Percentiles rank a stretch among this genome's conserved stretches.
phyloP scores from a whole-genome alignment of 2,113 vertebrate species.

The Motacilla tschutschensis region DNA sequence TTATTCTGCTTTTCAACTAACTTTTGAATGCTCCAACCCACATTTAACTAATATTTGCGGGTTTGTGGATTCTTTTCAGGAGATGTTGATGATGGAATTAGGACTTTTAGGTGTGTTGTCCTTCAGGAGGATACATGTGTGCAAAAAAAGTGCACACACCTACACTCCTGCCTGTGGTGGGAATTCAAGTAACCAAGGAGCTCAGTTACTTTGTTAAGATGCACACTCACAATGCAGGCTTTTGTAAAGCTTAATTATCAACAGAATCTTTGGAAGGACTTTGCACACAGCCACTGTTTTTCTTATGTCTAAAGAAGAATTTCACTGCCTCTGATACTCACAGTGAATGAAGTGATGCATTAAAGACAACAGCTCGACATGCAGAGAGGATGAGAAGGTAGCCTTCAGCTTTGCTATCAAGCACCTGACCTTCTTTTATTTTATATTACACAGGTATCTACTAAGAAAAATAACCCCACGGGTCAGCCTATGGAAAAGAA shows the following conservation, averaged over 20 bases:
- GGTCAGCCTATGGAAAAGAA: not conserved
- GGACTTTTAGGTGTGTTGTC: not conserved
- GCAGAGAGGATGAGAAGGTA: not conserved
- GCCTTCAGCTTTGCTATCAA: not conserved
- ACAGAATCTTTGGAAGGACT: not conserved
- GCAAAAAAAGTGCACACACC: not conserved
- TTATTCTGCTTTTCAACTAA: not conserved
- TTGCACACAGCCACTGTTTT: not conserved
- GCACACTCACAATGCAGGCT: not conserved
- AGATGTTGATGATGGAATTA: not conserved
- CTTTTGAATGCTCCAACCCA: not conserved
- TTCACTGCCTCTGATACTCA: not conserved
- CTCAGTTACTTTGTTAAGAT: not conserved
- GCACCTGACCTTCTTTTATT: not conserved
- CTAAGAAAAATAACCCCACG: not conserved
- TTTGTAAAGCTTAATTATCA: not conserved
- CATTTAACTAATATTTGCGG: not conserved
- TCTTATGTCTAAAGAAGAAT: not conserved
- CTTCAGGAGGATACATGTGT: not conserved
- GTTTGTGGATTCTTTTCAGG: not conserved
- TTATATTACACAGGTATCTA: not conserved
- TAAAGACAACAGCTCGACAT: not conserved
- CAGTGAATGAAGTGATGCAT: not conserved
- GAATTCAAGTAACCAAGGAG: not conserved
- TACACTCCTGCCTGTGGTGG: not conserved